phyloP scores from a whole-genome alignment of 2,888 invertebrate genomes.

The Gisinianus flammeolus region DNA sequence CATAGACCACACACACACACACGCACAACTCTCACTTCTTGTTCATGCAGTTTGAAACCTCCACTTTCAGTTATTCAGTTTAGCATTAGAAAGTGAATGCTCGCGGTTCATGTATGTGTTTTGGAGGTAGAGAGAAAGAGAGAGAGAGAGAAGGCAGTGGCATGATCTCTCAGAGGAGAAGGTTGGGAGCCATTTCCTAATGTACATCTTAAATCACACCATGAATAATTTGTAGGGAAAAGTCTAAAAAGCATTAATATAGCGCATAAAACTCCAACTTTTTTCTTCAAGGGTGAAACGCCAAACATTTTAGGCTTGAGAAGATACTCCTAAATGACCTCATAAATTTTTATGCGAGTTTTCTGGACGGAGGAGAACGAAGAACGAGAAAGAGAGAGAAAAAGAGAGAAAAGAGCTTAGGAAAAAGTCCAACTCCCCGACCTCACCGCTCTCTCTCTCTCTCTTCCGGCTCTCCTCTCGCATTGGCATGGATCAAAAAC shows the following conservation, averaged over 20 bases:
- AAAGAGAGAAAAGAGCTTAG: constrained; percentile 7
- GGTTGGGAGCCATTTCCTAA: constrained; percentile 57
- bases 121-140: too few relatives aligned
- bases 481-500: too few relatives aligned
- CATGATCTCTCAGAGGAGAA: too few relatives aligned
- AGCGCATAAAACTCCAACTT: constrained; percentile 55
- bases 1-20: too few relatives aligned
- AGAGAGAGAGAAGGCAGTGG: too few relatives aligned
- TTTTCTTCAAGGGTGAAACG: constrained; percentile 40
- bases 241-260: constrained; percentile 59
- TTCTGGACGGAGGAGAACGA: not conserved
- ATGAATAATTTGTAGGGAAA: constrained; percentile 59
- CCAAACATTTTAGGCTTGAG: constrained; percentile 57
- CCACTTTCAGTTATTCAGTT: too few relatives aligned
- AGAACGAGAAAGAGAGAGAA: not conserved
- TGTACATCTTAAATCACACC: constrained; percentile 59
- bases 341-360: constrained; percentile 58
- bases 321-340: constrained; percentile 58
- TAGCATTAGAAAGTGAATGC: too few relatives aligned
- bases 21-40: too few relatives aligned
- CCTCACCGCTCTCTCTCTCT: not conserved
- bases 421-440: not conserved
- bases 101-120: too few relatives aligned
- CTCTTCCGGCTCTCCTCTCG: too few relatives aligned
- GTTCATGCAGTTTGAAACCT: too few relatives aligned